Evolutionary conservation across 2,113 vertebrate genomes (phyloP).

Genomic region (Craseonycteris thonglongyai): DNA sequence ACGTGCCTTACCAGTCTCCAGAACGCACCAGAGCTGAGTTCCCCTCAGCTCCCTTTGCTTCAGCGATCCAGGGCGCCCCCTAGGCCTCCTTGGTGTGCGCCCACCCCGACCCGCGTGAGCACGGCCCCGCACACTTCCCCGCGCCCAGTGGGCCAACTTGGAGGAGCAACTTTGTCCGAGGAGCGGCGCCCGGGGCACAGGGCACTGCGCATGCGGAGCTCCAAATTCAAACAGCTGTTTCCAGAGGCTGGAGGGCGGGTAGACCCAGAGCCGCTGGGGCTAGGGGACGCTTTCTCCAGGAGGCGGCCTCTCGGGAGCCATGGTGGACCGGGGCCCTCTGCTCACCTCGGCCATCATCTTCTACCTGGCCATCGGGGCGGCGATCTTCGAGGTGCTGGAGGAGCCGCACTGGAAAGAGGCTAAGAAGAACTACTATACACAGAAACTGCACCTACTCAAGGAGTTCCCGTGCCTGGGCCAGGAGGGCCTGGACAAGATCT

Average conservation of each 20-base stretch:
- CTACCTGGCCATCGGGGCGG: constrained; percentile 98
- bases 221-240: constrained; percentile 77
- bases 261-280: background rate
- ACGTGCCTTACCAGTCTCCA: constrained; percentile 49
- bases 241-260: constrained; percentile 18
- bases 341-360: constrained; percentile 97
- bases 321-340: constrained; percentile 97
- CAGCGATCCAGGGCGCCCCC: background rate
- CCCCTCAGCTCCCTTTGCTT: background rate
- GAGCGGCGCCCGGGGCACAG: background rate
- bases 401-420: constrained; percentile 92
- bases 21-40: background rate
- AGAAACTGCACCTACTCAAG: constrained; percentile 86
- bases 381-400: constrained; percentile 97
- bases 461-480: constrained; percentile 89
- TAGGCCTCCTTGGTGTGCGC: background rate
- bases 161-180: constrained; percentile 5
- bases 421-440: constrained; percentile 79
- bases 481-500: constrained; percentile 88
- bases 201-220: constrained; percentile 75
- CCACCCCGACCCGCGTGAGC: background rate
- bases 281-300: constrained; percentile 31
- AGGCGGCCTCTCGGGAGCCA: constrained; percentile 74
- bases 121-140: background rate
- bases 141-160: constrained; percentile 15